Conservation (phyloP, 2,797 vertebrate species). For the Enteromius fasciolatus region DNA sequence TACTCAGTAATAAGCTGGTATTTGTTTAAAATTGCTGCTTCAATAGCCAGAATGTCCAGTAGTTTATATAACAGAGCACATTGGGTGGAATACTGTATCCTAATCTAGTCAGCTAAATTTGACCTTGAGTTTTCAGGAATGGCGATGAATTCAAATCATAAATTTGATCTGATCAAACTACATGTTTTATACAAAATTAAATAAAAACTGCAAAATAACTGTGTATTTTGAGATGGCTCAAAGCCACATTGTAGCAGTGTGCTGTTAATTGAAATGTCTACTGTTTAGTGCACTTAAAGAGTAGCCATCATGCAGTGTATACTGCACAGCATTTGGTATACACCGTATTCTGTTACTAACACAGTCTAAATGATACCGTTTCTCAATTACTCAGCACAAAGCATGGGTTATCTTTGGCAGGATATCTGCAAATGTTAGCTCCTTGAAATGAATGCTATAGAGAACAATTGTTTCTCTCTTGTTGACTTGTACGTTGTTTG, state of each 20-base stretch:
- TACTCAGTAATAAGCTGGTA: background rate
- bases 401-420: conserved; percentile 4
- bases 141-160: background rate
- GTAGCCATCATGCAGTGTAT: background rate
- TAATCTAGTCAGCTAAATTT: background rate
- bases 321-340: background rate
- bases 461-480: conserved; percentile 7
- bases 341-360: background rate
- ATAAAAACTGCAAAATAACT: background rate
- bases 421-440: background rate
- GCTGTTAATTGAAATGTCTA: background rate
- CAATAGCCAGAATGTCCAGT: background rate
- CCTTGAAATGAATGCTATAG: background rate
- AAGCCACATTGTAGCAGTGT: background rate
- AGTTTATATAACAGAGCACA: background rate
- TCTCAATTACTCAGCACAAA: background rate
- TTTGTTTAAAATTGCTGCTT: background rate
- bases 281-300: background rate
- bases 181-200: background rate
- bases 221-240: background rate
- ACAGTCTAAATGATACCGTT: background rate
- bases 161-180: background rate
- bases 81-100: background rate
- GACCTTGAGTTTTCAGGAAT: background rate
- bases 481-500: conserved; percentile 19